These are phyloP conservation scores for Flexamia atlantica DNA, from an alignment of 2,888 invertebrate genomes.

Conservation along the genomic window DNA sequence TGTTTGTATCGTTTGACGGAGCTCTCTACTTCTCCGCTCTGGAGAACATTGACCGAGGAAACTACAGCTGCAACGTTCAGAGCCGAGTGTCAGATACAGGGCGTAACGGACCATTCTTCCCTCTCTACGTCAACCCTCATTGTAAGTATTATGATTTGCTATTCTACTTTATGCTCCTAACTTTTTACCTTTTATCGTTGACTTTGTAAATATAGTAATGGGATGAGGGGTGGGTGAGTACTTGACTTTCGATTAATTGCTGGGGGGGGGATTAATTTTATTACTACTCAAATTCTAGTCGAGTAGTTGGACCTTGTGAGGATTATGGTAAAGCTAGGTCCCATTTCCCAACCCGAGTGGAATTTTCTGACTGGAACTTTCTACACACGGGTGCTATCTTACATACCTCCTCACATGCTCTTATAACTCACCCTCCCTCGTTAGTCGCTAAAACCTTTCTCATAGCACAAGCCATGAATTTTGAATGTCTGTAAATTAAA, in stretches of 20 bases:
- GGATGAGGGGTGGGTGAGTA: no score
- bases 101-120: conserved; percentile 93
- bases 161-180: no score
- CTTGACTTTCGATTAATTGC: no score
- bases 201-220: conserved; percentile 24
- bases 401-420: conserved; percentile 23
- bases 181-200: conserved; percentile 25
- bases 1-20: conserved; percentile 96
- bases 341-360: no score
- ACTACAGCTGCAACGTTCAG: conserved; percentile 95
- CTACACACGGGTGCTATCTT: conserved; percentile 31
- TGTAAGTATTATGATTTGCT: conserved; percentile 75
- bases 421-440: conserved; percentile 38
- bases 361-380: conserved; percentile 25
- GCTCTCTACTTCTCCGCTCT: conserved; percentile 96
- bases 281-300: conserved; percentile 43
- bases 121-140: conserved; percentile 88
- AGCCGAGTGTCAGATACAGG: conserved; percentile 92
- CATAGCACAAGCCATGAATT: conserved; percentile 3
- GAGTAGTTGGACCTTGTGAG: no score
- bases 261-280: no score
- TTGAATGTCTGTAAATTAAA: background rate
- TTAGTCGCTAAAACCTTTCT: conserved; percentile 26
- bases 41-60: conserved; percentile 93
- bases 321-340: no score